A percentile compares a stretch with the other conserved stretches of the same genome.
Evolutionary conservation across 2,113 vertebrate species (phyloP).

Genomic region (Macaca fascicularis): T2T-MFA8v1.1 NC_088378.1:85153501-85154000

Average conservation of each 20-base stretch:
- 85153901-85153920: not conserved
- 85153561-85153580: not conserved
- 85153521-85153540: slow-evolving; percentile 25
- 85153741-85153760: not conserved
- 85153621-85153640: not conserved
- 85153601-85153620: not conserved
- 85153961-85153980: not conserved
- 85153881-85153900: not conserved
- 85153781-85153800: slow-evolving; percentile 43
- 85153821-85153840: too few relatives aligned
- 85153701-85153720: not conserved
- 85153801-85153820: too few relatives aligned
- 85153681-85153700: not conserved
- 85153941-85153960: not conserved
- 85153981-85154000: not conserved
- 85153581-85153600: not conserved
- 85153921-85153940: not conserved
- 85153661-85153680: not conserved
- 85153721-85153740: not conserved
- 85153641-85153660: slow-evolving; percentile 31
- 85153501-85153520: slow-evolving; percentile 6
- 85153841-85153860: too few relatives aligned
- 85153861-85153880: too few relatives aligned
- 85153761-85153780: slow-evolving; percentile 18
- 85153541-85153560: not conserved